These are phyloP conservation scores for Anniella stebbinsi DNA, from an alignment of 2,797 vertebrate species.

Conservation along the genomic window DNA sequence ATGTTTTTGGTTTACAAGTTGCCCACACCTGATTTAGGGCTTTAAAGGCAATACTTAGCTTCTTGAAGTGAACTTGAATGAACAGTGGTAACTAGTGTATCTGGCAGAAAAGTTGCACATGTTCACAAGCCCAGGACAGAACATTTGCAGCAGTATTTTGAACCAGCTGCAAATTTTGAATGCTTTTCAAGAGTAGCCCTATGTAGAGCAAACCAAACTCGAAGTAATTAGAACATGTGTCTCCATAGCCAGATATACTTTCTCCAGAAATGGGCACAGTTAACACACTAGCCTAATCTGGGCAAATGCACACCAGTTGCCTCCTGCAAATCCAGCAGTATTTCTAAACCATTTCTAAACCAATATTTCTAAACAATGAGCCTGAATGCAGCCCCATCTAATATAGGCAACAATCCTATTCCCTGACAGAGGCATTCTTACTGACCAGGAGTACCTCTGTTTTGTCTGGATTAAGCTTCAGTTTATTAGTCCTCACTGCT, in stretches of 20 bases:
- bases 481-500: neutral
- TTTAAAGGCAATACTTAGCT: neutral
- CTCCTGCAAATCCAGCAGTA: neutral
- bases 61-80: neutral
- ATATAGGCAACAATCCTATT: neutral
- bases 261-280: neutral
- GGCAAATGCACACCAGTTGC: neutral
- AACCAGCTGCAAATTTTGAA: neutral
- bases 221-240: no score
- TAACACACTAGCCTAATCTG: neutral
- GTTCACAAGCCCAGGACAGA: neutral
- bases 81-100: neutral
- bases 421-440: neutral
- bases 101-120: neutral
- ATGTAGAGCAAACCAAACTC: neutral
- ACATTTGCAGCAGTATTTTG: neutral
- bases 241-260: neutral
- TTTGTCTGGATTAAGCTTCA: neutral
- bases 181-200: neutral
- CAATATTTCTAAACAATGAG: neutral
- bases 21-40: neutral
- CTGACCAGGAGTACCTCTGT: neutral
- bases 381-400: neutral
- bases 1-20: neutral
- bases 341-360: neutral